Base-by-base conservation (phyloP, 37 sponge, comb jelly and placozoan species). In the Halisarca cf. caerulea region DNA sequence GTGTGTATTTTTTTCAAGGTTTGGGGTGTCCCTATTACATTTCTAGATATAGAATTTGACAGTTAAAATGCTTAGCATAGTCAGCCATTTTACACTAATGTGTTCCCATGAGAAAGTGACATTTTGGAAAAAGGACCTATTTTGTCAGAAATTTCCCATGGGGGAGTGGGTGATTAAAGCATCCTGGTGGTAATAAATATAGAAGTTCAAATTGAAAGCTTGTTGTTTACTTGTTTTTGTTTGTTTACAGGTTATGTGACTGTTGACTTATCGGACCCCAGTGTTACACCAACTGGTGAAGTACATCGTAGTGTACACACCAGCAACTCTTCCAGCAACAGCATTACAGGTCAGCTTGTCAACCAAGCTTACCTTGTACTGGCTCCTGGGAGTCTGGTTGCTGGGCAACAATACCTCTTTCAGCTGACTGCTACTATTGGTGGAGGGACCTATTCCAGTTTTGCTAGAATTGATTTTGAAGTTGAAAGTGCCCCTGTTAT, bases 301-400 rank as follows among this genome's bases (percentile, higher is more conserved):
- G 30, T 25, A 45, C 86, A 86, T 25, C 32, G 58, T 32, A 17
- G 68, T 0, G 6, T 41, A 1, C 11, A 78, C 33, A 40, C 60
- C 23, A 42, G 25, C 34, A 4, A 60, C 6, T 28, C 0, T 6
- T 79, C 84, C 15, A 54, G 11, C 6, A 23, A 59, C 18, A 57
- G 68, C 3, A 41, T 58, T 8, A 5, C 6, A 21, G 37, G n/a
- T 3, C 61, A 58, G 51, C 11, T 47, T 11, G 33, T 58, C 71
- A 91, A 47, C 58, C 30, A 82, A 41, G 85, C 43, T n/a, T 85
- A 88, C 59, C 80, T 92, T 32, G 66, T 89, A 18, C 40, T 92
- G 0, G 11, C 41, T 35, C 80, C 89, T 6, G 74, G 78, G 17
- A 33, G 33, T 30, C 80, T 92, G 18, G 20, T 28, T 0, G 83